Evolutionary conservation across 2,888 invertebrate genomes (phyloP), one percentile per base, ranked within the genome.

Genomic region (Phaedon cochleariae): DNA sequence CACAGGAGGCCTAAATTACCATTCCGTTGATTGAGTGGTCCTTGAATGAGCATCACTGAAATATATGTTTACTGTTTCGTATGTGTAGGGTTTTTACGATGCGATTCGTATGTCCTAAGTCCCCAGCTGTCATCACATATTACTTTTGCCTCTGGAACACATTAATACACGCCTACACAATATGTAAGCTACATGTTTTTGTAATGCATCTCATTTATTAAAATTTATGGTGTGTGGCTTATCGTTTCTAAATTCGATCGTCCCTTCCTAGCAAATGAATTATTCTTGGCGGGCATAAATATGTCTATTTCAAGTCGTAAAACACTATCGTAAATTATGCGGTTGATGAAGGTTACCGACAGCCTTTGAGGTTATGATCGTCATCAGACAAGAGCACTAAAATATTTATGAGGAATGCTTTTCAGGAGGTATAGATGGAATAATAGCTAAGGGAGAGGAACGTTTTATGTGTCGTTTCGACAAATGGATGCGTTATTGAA

Each of bases 151-250:
- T 78, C 80, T 80, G 79, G 76, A 76, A 79, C 77, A 77, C 80
- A 81, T 82, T 81, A 80, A 81, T 79, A 80, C 76, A 74, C 80
- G 79, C 81, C 81, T 73, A 79, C 79, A 74, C 79, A 76, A 80
- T 81, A 80, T 81, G 80, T 81, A 77, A 74, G 78, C 78, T 76
- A 72, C 78, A 75, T 80, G 79, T 81, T 81, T 80, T 80, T 76
- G 78, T 81, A 81, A 80, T 80, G 79, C 76, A 76, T 75, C 79
- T 79, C 80, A 81, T 82, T 81, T 81, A 80, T 80, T 80, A 73
- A 75, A 79, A 82, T 82, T 81, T 81, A 82, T 80, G 77, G 78
- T 74, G 71, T 76, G 79, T 77, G 77, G 76, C 77, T 76, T 79
- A 78, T 78, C 79, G 77, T 76, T 77, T 78, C 79, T 79, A 80